Percentiles rank a stretch among this genome's conserved stretches.
phyloP scores from a whole-genome alignment of 2,888 invertebrate genomes.

The Epinotia demarniana region DNA sequence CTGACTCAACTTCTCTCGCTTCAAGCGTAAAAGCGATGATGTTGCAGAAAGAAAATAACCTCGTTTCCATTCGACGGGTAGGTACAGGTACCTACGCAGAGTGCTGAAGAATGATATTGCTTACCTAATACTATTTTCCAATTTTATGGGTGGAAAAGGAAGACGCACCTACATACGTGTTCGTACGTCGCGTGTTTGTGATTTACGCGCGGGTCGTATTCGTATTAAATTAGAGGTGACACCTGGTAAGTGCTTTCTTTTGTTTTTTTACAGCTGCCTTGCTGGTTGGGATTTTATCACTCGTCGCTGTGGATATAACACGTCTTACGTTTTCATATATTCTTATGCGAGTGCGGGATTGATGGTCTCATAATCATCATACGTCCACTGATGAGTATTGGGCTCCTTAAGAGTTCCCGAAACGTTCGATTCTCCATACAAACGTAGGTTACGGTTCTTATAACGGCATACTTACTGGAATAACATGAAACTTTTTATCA shows the following conservation, averaged over 20 bases:
- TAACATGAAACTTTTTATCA: no score
- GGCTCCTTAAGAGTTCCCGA: no score
- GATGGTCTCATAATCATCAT: no score
- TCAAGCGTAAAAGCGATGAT: constrained; percentile 51
- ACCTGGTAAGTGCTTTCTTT: neutral
- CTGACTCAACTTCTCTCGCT: no score
- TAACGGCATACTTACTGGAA: no score
- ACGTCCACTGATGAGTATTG: no score
- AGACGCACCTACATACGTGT: constrained; percentile 18
- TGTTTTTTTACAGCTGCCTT: neutral
- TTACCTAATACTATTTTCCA: constrained; percentile 42
- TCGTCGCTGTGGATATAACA: no score
- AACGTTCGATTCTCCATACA: no score
- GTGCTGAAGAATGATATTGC: constrained; percentile 34
- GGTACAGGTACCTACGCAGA: constrained; percentile 9
- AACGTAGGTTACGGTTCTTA: no score
- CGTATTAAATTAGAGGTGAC: neutral
- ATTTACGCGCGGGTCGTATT: constrained; percentile 31
- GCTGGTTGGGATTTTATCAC: neutral
- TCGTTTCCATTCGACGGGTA: constrained; percentile 6
- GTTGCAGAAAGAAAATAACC: constrained; percentile 46
- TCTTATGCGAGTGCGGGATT: no score
- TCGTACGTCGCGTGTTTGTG: constrained; percentile 33
- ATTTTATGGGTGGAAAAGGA: constrained; percentile 38
- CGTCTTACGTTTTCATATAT: no score